Evolutionary conservation across 2,113 vertebrate species (phyloP).

Genomic region (Oncorhynchus nerka): DNA sequence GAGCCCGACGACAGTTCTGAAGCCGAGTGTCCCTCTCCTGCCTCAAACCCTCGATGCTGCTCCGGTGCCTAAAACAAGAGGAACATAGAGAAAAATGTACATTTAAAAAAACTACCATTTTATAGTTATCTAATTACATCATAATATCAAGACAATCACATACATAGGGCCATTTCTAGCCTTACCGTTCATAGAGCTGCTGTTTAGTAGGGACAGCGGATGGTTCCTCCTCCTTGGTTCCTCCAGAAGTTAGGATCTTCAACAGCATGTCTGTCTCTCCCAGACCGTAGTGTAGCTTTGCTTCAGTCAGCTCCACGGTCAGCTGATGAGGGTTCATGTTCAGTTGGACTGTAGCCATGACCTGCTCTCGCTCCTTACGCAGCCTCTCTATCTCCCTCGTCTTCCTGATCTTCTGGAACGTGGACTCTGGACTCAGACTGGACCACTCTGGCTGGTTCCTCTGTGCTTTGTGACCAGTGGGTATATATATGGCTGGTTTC

Average conservation of each 20-base stretch:
- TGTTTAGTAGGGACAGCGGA: slow-evolving; percentile 63
- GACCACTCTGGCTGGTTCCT: slow-evolving; percentile 4
- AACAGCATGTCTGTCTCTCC: slow-evolving; percentile 87
- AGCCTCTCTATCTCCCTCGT: slow-evolving; percentile 76
- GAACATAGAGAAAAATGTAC: not conserved
- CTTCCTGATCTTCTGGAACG: slow-evolving; percentile 43
- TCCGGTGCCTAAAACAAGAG: slow-evolving; percentile 75
- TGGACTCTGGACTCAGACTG: slow-evolving; percentile 19
- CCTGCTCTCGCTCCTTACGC: slow-evolving; percentile 76
- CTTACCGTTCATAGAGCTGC: slow-evolving; percentile 80
- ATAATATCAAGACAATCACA: too few relatives aligned
- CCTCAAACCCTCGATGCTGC: slow-evolving; percentile 77
- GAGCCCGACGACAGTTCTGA: slow-evolving; percentile 74
- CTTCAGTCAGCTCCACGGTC: slow-evolving; percentile 87
- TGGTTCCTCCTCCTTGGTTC: slow-evolving; percentile 65
- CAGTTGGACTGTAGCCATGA: slow-evolving; percentile 81
- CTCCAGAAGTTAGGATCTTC: slow-evolving; percentile 78
- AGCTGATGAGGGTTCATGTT: slow-evolving; percentile 79
- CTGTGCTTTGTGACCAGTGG: slow-evolving; percentile 38
- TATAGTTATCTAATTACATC: too few relatives aligned
- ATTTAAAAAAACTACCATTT: too few relatives aligned
- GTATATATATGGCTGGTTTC: slow-evolving; percentile 9
- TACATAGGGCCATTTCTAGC: not conserved
- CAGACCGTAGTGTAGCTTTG: slow-evolving; percentile 85
- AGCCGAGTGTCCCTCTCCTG: slow-evolving; percentile 79